Conservation (phyloP, 2,888 invertebrate genomes). For the Chironomus tentans region DNA sequence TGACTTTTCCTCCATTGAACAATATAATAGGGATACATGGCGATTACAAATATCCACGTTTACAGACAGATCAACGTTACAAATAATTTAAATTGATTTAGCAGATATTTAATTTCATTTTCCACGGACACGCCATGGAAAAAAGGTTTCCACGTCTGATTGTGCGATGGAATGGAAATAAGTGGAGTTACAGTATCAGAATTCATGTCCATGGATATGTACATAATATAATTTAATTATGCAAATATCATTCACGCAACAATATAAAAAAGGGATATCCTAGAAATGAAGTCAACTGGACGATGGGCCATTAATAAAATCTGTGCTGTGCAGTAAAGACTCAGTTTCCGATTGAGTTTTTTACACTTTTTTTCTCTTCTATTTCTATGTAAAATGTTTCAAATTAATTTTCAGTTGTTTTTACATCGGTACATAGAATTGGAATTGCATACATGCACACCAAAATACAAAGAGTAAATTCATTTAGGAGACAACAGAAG, state of each 20-base stretch:
- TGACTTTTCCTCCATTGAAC: neutral
- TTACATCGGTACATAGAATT: neutral
- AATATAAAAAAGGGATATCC: neutral
- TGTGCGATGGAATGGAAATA: neutral
- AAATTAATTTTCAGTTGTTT: slow-evolving; percentile 19
- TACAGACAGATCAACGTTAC: neutral
- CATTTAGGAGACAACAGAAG: too few relatives aligned
- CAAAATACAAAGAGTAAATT: too few relatives aligned
- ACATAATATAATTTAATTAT: slow-evolving; percentile 14
- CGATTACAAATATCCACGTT: neutral
- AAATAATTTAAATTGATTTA: slow-evolving; percentile 21
- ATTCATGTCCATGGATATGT: slow-evolving; percentile 12
- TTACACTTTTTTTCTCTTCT: neutral
- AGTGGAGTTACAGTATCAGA: neutral
- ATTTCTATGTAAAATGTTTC: neutral
- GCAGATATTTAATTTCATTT: slow-evolving; percentile 17
- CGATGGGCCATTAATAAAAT: slow-evolving; percentile 2
- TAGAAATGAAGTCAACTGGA: slow-evolving; percentile 17
- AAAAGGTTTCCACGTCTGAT: neutral
- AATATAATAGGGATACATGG: neutral
- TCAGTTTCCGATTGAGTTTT: too few relatives aligned
- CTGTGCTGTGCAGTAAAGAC: neutral
- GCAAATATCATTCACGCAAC: slow-evolving; percentile 7
- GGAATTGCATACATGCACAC: neutral
- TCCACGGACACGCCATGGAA: too few relatives aligned